A percentile compares a stretch with the other conserved stretches of the same genome.
These are phyloP conservation scores for Sarcophaga caerulescens DNA, from an alignment of 2,888 invertebrate genomes.

Conservation along the genomic window DNA sequence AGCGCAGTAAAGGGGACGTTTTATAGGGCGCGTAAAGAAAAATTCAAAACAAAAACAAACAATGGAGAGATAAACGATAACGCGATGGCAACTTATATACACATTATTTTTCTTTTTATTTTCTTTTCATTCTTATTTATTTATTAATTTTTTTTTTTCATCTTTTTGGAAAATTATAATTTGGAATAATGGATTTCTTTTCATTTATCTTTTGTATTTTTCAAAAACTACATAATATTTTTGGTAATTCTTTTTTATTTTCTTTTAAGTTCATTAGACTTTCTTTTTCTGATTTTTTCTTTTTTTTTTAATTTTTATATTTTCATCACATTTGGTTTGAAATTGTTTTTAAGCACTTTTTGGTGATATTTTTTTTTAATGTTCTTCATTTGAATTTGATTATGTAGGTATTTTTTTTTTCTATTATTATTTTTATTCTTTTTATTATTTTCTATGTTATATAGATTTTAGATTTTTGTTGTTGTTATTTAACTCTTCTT, in stretches of 20 bases:
- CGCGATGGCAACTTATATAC: conserved; percentile 22
- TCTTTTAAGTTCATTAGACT: conserved; percentile 10
- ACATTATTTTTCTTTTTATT: conserved; percentile 34
- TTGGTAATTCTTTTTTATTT: not conserved
- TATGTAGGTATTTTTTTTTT: not conserved
- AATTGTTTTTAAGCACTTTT: conserved; percentile 19
- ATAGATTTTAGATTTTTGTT: not conserved
- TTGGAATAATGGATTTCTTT: not conserved
- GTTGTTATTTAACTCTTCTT: not conserved
- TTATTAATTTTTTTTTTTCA: conserved; percentile 11
- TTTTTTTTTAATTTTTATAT: conserved; percentile 19
- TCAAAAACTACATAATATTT: not conserved
- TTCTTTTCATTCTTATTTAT: not conserved
- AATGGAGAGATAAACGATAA: conserved; percentile 34
- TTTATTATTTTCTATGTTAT: conserved; percentile 8
- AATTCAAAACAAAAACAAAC: conserved; percentile 34
- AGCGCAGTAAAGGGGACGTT: conserved; percentile 33
- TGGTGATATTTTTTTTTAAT: not conserved
- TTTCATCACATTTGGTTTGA: conserved; percentile 4
- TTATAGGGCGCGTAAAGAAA: conserved; percentile 33
- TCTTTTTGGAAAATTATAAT: not conserved
- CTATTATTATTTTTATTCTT: not conserved
- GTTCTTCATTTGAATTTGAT: not conserved
- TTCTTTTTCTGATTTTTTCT: not conserved
- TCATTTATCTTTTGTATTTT: not conserved